These are phyloP conservation scores for Drosophila arawakana DNA, from an alignment of 1,140 invertebrate species.

Conservation along the genomic window DNA sequence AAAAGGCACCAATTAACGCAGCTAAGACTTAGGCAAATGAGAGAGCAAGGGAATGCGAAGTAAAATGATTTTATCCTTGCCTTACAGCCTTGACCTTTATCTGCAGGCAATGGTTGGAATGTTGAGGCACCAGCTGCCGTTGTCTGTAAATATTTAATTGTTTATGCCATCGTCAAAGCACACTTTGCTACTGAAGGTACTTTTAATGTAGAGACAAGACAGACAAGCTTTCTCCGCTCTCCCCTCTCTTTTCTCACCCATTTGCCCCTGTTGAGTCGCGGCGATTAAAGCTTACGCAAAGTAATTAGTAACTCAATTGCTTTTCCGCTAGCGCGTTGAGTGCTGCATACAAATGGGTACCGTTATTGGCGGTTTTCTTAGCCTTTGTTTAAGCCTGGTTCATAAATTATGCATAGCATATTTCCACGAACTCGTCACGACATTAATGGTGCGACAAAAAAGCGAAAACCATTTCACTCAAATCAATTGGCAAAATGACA, in stretches of 20 bases:
- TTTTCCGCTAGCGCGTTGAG: slow-evolving; percentile 52
- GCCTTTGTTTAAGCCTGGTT: slow-evolving; percentile 4
- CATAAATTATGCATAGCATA: slow-evolving; percentile 54
- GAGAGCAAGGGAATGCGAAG: not conserved
- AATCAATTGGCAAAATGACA: slow-evolving; percentile 51
- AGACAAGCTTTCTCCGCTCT: not conserved
- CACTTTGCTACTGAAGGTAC: slow-evolving; percentile 42
- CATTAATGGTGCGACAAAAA: slow-evolving; percentile 40
- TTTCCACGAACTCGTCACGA: not conserved
- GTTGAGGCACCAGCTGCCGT: slow-evolving; percentile 19
- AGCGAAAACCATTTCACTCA: slow-evolving; percentile 21
- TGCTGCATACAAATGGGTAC: slow-evolving; percentile 67
- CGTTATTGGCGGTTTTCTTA: slow-evolving; percentile 42
- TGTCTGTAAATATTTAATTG: slow-evolving; percentile 76
- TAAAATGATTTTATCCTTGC: slow-evolving; percentile 20
- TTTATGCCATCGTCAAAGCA: slow-evolving; percentile 60
- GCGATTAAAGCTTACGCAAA: slow-evolving; percentile 71
- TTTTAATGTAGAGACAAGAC: slow-evolving; percentile 70
- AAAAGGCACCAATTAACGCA: slow-evolving; percentile 79
- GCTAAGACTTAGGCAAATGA: slow-evolving; percentile 57
- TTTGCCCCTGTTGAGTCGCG: not conserved
- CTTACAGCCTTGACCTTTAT: slow-evolving; percentile 76
- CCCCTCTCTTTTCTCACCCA: too few species aligned
- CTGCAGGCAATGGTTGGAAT: slow-evolving; percentile 51
- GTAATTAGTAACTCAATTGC: slow-evolving; percentile 82